Evolutionary conservation across 2,113 vertebrate species (phyloP), one percentile per base, ranked within the genome.

Genomic region (Tursiops truncatus): DNA sequence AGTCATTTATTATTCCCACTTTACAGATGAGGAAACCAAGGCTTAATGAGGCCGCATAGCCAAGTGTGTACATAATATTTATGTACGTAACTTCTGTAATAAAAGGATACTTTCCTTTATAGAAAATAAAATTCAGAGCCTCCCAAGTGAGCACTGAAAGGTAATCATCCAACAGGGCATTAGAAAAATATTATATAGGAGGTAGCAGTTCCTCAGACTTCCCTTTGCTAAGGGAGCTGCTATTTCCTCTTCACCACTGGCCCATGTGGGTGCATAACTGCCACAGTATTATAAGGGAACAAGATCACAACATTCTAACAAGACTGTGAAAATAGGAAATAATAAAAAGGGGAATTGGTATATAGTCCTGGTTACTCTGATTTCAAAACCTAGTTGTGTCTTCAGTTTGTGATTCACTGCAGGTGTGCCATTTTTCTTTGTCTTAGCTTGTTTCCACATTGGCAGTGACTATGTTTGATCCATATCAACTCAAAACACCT

Each of bases 21-120:
- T 77, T 92, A 90, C 18, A 85, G 56, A 73, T 94, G 73, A 96
- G 65, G 68, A 94, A 92, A 94, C 65, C 56, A 50, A 80, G 68
- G 25, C 53, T 67, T 92, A 26, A 87, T 73, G 80, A 90, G 56
- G 38, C 62, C 15, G 20, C 25, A 60, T 9, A 93, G 47, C 33
- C 58, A 73, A 73, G 25, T 70, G 15, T 93, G 25, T 47, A 36
- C 38, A 17, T 86, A 94, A 73, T 91, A 81, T 81, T 89, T 95
- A 28, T 83, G 14, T 73, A 44, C 13, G 44, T 76, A 87, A 90
- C 33, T 44, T 89, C 1, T 93, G 4, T 81, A 85, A 83, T 81
- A 89, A 76, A 93, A 71, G 14, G 13, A 53, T 83, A 20, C 38
- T 74, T 94, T 81, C 80, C 21, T 89, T 70, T 38, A 67, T 58